Evolutionary conservation across 2,113 vertebrate genomes (phyloP).

Genomic region (Clarias batrachus): DNA sequence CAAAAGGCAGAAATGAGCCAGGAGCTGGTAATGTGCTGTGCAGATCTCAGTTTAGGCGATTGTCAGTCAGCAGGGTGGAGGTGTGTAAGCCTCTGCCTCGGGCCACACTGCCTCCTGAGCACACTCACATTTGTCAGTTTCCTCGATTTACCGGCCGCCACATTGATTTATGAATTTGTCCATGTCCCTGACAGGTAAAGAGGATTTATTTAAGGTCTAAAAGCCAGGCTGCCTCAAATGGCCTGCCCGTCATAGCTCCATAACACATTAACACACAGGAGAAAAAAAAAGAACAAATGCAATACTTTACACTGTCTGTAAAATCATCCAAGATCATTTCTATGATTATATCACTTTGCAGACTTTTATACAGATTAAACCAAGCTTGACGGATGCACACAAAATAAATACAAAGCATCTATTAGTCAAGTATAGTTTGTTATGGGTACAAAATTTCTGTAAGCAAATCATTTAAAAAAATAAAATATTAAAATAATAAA

Average conservation of each 20-base stretch:
- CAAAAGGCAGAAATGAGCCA: constrained; percentile 26
- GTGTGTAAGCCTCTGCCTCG: constrained; percentile 41
- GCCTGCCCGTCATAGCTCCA: neutral
- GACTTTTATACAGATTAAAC: constrained; percentile 15
- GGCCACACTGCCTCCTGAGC: constrained; percentile 58
- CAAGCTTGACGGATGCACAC: neutral
- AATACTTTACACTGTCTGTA: constrained; percentile 33
- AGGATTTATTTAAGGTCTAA: constrained; percentile 60
- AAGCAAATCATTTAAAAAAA: neutral
- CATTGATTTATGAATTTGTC: constrained; percentile 64
- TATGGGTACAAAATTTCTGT: neutral
- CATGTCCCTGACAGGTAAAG: constrained; percentile 63
- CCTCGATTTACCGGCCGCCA: constrained; percentile 57
- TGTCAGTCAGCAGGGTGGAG: constrained; percentile 47
- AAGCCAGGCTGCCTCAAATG: constrained; percentile 46
- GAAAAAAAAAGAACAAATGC: constrained; percentile 7
- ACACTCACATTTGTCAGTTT: constrained; percentile 63
- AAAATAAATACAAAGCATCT: constrained; percentile 14
- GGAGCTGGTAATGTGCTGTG: constrained; percentile 40
- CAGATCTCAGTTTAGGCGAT: constrained; percentile 53
- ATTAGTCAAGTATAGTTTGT: constrained; percentile 35
- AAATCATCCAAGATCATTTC: constrained; percentile 8
- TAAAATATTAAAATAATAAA: too few species aligned
- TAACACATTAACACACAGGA: neutral
- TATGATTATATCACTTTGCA: constrained; percentile 9